Conservation (phyloP, 2,888 invertebrate species). For the Pogonocherus hispidulus region DNA sequence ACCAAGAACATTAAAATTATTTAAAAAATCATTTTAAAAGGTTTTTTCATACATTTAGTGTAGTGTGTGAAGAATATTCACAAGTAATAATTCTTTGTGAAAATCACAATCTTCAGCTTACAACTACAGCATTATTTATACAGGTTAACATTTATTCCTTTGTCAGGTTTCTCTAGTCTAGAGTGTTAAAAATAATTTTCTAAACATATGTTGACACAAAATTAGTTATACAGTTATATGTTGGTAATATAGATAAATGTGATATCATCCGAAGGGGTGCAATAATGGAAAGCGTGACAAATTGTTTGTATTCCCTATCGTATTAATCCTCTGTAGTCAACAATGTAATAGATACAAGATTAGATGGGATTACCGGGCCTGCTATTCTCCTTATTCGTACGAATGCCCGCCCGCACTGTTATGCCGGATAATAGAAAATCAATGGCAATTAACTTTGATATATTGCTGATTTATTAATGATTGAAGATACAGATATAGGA, state of each 20-base stretch:
- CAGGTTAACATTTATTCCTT: background rate
- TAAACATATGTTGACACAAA: conserved; percentile 16
- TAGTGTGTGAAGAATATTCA: too few species aligned
- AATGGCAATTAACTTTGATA: conserved; percentile 64
- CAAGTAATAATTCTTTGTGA: too few species aligned
- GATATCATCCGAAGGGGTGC: conserved; percentile 62
- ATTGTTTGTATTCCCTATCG: conserved; percentile 67
- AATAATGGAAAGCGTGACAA: conserved; percentile 66
- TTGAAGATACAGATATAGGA: conserved; percentile 34
- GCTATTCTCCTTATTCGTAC: conserved; percentile 42
- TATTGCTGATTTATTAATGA: conserved; percentile 63
- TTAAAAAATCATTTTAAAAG: too few species aligned
- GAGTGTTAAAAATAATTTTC: conserved; percentile 6
- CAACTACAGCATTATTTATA: too few species aligned
- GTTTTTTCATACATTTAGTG: too few species aligned
- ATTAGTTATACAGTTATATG: conserved; percentile 26
- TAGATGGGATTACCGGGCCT: conserved; percentile 59
- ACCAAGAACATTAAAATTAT: too few species aligned
- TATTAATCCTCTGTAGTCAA: conserved; percentile 67
- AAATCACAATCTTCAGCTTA: too few species aligned
- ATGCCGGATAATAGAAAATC: conserved; percentile 63
- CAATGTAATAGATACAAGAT: conserved; percentile 67
- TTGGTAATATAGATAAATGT: conserved; percentile 65
- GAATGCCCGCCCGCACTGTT: conserved; percentile 48
- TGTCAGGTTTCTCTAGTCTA: background rate